These are phyloP conservation scores for Cyprinodon diabolis DNA, from an alignment of 2,797 vertebrate species.

Conservation along the genomic window DNA sequence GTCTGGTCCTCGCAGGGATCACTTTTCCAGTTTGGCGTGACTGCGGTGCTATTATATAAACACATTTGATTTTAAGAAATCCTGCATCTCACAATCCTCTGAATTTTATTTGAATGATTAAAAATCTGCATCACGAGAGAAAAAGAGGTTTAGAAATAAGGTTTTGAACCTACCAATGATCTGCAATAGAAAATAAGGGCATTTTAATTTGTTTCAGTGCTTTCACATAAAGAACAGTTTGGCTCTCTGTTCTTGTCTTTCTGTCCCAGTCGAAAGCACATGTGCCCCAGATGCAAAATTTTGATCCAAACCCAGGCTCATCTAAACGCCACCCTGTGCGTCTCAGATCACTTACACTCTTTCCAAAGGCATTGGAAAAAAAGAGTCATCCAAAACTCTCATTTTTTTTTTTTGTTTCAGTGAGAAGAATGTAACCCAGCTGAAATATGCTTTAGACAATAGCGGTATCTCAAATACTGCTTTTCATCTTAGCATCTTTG, in stretches of 20 bases:
- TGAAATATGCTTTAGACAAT: constrained; percentile 69
- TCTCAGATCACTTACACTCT: constrained; percentile 74
- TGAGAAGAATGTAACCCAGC: constrained; percentile 71
- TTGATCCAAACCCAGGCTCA: constrained; percentile 72
- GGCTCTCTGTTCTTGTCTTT: constrained; percentile 43
- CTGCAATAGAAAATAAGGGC: constrained; percentile 28
- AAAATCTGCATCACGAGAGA: constrained; percentile 7
- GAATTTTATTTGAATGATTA: constrained; percentile 22
- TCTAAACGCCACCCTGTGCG: constrained; percentile 73
- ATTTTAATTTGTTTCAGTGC: constrained; percentile 25
- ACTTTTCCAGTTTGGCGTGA: constrained; percentile 51
- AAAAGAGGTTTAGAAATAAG: not conserved
- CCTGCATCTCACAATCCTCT: constrained; percentile 22
- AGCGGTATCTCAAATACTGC: constrained; percentile 61
- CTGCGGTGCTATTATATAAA: constrained; percentile 50
- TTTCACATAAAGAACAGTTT: constrained; percentile 29
- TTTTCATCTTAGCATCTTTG: constrained; percentile 49
- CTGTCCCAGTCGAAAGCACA: constrained; percentile 70
- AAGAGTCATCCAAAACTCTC: constrained; percentile 75
- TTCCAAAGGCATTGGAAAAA: constrained; percentile 76
- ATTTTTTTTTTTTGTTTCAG: constrained; percentile 70
- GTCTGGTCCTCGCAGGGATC: constrained; percentile 37
- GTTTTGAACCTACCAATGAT: constrained; percentile 13
- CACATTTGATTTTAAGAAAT: constrained; percentile 44
- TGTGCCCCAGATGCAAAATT: constrained; percentile 78